phyloP scores from a whole-genome alignment of 2,113 vertebrate genomes.

The Candoia aspera region DNA sequence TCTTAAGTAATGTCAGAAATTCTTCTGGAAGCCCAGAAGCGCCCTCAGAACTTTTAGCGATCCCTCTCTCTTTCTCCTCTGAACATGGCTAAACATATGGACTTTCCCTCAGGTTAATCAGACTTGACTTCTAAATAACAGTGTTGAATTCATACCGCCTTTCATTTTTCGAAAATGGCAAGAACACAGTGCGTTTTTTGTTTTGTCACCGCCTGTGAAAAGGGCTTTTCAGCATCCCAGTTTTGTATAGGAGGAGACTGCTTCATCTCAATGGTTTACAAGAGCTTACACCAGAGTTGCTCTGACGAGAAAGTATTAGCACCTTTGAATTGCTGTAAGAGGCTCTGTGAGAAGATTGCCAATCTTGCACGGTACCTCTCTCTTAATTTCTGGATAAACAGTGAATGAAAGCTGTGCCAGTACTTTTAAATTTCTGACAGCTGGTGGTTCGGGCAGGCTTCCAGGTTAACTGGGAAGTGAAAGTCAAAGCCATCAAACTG shows the following conservation, averaged over 20 bases:
- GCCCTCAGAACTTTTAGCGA: slow-evolving; percentile 50
- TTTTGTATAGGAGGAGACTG: background rate
- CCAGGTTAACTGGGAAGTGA: slow-evolving; percentile 5
- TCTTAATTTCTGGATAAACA: background rate
- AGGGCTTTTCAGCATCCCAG: background rate
- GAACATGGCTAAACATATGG: background rate
- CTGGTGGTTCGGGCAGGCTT: background rate
- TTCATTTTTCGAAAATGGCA: background rate
- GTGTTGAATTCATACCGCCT: background rate
- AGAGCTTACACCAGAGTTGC: background rate
- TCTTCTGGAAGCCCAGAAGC: slow-evolving; percentile 64
- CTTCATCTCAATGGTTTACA: background rate
- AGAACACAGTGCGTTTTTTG: background rate
- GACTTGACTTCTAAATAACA: background rate
- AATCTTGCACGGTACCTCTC: background rate
- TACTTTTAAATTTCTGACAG: accelerated
- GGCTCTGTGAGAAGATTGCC: background rate
- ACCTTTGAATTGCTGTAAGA: background rate
- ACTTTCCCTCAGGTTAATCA: background rate
- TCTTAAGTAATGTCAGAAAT: slow-evolving; percentile 66
- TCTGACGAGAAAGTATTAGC: background rate
- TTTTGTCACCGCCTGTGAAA: background rate
- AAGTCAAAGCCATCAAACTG: slow-evolving; percentile 22
- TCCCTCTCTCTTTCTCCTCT: background rate
- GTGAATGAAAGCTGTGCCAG: background rate